Percentiles rank a stretch among this genome's conserved stretches.
Conservation (phyloP, 1,140 invertebrate species). For the Ceratina australensis region DNA sequence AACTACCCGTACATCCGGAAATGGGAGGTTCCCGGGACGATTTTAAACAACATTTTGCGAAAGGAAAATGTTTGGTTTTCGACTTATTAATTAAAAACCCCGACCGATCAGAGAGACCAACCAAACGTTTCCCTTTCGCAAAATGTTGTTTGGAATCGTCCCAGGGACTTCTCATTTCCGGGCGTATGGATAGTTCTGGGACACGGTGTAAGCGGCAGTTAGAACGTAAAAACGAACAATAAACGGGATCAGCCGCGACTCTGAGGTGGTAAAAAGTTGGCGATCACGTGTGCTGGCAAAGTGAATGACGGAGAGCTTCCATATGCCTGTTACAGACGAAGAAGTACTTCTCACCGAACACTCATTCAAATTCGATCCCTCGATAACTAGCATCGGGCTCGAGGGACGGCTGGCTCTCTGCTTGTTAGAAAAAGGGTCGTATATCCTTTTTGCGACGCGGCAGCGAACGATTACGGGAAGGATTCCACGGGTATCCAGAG, state of each 20-base stretch:
- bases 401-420: background rate
- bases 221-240: background rate
- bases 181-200: too few relatives aligned
- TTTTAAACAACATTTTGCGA: too few relatives aligned
- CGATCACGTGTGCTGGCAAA: background rate
- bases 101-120: too few relatives aligned
- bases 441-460: constrained; percentile 8
- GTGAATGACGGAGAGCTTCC: constrained; percentile 2
- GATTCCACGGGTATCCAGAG: constrained; percentile 44
- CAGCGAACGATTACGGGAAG: constrained; percentile 19
- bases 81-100: too few relatives aligned
- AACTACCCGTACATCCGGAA: too few relatives aligned
- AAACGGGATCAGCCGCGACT: background rate
- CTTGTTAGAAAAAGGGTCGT: background rate
- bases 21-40: too few relatives aligned
- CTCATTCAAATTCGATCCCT: constrained; percentile 51
- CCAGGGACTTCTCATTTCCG: too few relatives aligned
- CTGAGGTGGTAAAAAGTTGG: background rate
- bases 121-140: too few relatives aligned
- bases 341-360: constrained; percentile 31
- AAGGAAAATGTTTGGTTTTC: too few relatives aligned
- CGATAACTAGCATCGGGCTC: constrained; percentile 27
- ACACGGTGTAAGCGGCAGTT: background rate
- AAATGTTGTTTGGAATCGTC: too few relatives aligned
- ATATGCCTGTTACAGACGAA: constrained; percentile 1